These are phyloP conservation scores for Paradoxurus hermaphroditus DNA, from an alignment of 2,113 vertebrate genomes.

Conservation along the genomic window DNA sequence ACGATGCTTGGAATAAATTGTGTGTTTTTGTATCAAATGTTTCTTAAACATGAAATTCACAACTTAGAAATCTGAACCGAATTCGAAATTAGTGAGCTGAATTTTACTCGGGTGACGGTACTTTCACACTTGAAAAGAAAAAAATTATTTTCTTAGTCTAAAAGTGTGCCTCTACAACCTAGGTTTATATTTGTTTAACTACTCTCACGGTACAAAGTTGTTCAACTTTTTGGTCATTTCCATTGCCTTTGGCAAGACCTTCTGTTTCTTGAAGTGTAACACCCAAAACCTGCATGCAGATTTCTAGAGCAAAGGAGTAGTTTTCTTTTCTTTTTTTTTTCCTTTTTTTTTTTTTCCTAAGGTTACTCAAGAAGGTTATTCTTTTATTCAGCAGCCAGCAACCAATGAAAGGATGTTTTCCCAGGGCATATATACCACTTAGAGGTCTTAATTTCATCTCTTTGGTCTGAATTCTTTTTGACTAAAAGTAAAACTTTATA, in stretches of 20 bases:
- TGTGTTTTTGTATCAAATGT: neutral
- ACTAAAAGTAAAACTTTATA: constrained; percentile 29
- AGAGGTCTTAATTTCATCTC: constrained; percentile 42
- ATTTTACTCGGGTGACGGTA: neutral
- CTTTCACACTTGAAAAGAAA: neutral
- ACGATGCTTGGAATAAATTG: neutral
- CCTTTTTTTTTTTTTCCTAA: neutral
- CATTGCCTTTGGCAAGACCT: neutral
- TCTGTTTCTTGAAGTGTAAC: neutral
- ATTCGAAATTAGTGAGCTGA: neutral
- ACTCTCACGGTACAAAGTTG: neutral
- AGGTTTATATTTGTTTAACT: neutral
- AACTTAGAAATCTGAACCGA: neutral
- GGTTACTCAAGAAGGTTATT: neutral
- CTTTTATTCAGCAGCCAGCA: neutral
- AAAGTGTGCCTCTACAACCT: neutral
- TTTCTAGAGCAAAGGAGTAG: neutral
- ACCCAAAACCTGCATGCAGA: neutral
- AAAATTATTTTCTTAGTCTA: neutral
- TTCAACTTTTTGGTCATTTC: neutral
- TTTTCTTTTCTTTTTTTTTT: constrained; percentile 37
- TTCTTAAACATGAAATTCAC: neutral
- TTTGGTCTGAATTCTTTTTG: constrained; percentile 40
- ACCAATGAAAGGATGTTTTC: neutral
- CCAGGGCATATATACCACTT: neutral